Evolutionary conservation across 2,888 invertebrate genomes (phyloP).

Genomic region (Pristionchus exspectatus): DNA sequence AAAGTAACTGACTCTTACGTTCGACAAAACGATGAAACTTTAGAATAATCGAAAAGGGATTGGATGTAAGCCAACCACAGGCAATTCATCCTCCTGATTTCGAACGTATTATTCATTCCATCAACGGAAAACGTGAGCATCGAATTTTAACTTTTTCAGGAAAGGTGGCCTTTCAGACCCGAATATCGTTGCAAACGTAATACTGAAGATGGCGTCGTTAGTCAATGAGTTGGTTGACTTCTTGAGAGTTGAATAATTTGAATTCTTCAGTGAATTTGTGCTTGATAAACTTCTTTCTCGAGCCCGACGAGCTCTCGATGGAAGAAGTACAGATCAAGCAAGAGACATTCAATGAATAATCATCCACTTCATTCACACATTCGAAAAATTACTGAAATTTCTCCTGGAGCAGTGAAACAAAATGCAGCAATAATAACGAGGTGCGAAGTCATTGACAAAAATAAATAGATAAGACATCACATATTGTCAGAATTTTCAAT

Average conservation of each 20-base stretch:
- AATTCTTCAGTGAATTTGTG: conserved; percentile 3
- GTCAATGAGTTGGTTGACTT: neutral
- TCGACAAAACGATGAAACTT: neutral
- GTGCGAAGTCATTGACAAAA: neutral
- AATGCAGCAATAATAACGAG: neutral
- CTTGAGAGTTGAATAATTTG: too few relatives aligned
- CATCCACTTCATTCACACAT: neutral
- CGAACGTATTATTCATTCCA: neutral
- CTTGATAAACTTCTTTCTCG: neutral
- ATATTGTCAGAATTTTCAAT: neutral
- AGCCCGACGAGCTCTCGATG: neutral
- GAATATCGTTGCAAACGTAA: neutral
- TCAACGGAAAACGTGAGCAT: neutral
- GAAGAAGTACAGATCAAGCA: neutral
- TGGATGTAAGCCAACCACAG: neutral
- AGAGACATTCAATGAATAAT: neutral
- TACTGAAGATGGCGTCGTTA: neutral
- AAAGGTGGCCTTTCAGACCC: neutral
- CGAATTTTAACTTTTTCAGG: neutral
- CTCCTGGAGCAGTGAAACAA: neutral
- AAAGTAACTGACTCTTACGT: neutral
- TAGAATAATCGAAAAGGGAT: neutral
- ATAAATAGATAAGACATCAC: neutral
- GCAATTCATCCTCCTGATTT: neutral
- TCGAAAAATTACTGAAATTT: neutral